Base-by-base conservation (phyloP, 2,888 invertebrate species). In the Lycaena phlaeas region DNA sequence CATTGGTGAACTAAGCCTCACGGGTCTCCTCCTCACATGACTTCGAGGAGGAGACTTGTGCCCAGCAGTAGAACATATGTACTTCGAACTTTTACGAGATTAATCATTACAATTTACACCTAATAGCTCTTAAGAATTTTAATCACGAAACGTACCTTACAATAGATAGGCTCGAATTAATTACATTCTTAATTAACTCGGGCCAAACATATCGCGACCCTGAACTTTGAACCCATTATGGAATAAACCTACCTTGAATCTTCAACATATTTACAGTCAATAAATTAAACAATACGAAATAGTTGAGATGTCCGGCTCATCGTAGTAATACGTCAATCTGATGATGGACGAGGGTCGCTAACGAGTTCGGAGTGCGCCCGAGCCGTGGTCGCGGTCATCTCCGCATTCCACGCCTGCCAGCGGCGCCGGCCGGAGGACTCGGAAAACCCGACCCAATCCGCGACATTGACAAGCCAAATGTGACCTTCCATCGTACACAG, bases 371-470 rank as follows among this genome's bases (percentile, higher is more conserved):
- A 60, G 63, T 61, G 58, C 61, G 61, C 61, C 70, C 57, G 70
- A 71, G 64, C 61, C 12, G 11, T 53, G 22, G 18, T 3, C 52
- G 61, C 64, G 68, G 65, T 67, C 75, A 74, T 79, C 81, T 81
- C 82, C 81, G 81, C 81, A 82, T 82, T 81, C 82, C 74, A 54
- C 54, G 51, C 56, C 60, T 51, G 57, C 53, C 52, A 59, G 64
- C 63, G 54, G 54, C 53, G 63, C 60, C 59, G 59, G 54, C 56
- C 50, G 48, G 43, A 38, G 48, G 40, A 31, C 40, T 7, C 31
- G 77, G 72, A 64, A 76, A 73, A 75, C 66, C 77, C 78, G 61
- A 57, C 56, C 39, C 31, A 31, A 49, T 57, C 42, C 42, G 27
- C 42, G 37, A 41, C 36, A 36, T n/a, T 14, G 12, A 27, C 30